Evolutionary conservation across 2,797 vertebrate species (phyloP).

Genomic region (Nyctalus aviator): DNA sequence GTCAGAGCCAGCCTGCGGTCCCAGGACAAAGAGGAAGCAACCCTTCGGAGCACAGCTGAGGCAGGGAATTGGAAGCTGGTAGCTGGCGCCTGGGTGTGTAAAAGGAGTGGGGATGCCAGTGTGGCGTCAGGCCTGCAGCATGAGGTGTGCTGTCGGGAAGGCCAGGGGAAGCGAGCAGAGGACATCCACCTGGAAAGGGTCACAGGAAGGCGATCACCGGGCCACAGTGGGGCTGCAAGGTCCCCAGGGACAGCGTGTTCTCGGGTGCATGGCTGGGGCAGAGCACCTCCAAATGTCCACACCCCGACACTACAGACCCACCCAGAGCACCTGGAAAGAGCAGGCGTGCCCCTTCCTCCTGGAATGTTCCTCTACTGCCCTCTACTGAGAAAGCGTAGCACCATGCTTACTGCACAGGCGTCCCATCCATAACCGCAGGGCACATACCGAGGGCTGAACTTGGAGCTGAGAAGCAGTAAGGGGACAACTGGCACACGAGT

Average conservation of each 20-base stretch:
- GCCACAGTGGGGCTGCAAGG: not conserved
- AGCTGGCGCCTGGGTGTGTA: not conserved
- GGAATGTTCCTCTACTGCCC: constrained; percentile 42
- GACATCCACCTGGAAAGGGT: not conserved
- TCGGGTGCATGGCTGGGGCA: not conserved
- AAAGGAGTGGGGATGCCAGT: accelerated
- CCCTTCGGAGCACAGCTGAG: not conserved
- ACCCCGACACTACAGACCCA: not conserved
- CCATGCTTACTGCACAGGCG: not conserved
- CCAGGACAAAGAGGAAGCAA: not conserved
- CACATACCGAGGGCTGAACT: not conserved
- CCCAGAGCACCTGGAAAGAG: not conserved
- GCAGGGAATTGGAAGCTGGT: not conserved
- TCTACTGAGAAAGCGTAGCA: constrained; percentile 51
- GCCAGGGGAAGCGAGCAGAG: not conserved
- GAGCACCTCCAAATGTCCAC: not conserved
- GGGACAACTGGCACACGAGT: not conserved
- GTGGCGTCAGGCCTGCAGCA: not conserved
- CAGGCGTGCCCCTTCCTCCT: not conserved
- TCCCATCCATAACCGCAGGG: not conserved
- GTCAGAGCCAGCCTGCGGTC: not conserved
- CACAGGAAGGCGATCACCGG: not conserved
- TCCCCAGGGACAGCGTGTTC: not conserved
- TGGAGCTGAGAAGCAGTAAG: not conserved
- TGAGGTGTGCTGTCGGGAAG: not conserved